Evolutionary conservation across 2,797 vertebrate genomes (phyloP), one percentile per base, ranked within the genome.

Genomic region (Etheostoma nigrum): DNA sequence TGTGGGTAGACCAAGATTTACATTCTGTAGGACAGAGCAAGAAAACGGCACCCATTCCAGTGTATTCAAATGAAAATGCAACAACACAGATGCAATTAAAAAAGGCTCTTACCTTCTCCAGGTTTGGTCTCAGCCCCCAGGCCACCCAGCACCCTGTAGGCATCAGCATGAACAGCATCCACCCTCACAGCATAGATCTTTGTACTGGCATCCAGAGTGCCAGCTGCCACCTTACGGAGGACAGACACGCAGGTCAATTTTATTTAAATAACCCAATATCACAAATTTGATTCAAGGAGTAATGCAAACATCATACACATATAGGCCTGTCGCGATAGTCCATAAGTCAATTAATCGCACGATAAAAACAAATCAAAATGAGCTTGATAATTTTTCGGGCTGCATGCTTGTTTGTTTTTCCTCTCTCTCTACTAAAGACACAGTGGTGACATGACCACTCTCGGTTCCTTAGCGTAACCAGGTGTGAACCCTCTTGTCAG

Each of bases 141-240:
- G 0, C 97, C 96, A 2, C 97, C 97, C 10, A 99, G 93, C 18
- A 99, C 96, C 76, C 87, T 95, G 94, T 97, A 99, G 5, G 96
- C 90, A 36, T 98, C 97, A 1, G 97, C 94, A 9, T 99, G 97
- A 21, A 99, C 95, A 0, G 94, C 96, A 59, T 99, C 98, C n/a
- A 99, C 98, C 0, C 98, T 94, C 58, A 97, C 95, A 0, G 98
- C 96, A 2, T 99, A 99, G 79, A 99, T 99, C 92, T 99, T 99
- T 0, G 96, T 97, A 2, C 98, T 98, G 82, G 98, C 98, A 36
- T 99, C 98, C 67, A 99, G 88, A 0, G 97, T 97, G 0, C 97
- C 97, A 0, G 97, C 98, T 7, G 97, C 98, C 18, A 99, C 91
- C 98, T 99, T 67, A 7, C 72, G n/a, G 12, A 33, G 52, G 18